Conservation (phyloP, 2,113 vertebrate species). For the Columba livia region DNA sequence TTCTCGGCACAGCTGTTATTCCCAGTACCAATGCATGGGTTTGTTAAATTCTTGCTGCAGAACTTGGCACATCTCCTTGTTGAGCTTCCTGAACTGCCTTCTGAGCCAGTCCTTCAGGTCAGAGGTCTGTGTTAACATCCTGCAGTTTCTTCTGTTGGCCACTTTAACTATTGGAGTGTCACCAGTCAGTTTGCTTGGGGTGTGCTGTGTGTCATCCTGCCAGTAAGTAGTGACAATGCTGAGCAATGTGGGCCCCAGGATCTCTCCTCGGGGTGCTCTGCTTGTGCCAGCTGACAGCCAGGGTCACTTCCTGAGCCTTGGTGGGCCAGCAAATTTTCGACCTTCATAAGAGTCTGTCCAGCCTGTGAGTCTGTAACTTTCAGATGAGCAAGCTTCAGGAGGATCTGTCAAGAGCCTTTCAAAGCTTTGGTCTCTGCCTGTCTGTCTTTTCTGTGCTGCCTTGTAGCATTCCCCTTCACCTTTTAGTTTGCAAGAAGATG, state of each 20-base stretch:
- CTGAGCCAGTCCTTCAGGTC: neutral
- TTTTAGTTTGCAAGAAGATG: neutral
- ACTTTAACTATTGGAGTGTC: neutral
- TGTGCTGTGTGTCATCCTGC: neutral
- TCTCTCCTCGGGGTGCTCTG: neutral
- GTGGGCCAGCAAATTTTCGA: neutral
- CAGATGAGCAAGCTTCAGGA: neutral
- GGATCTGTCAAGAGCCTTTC: neutral
- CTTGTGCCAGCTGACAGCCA: neutral
- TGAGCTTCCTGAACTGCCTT: neutral
- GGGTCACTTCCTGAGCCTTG: neutral
- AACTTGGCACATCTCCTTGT: neutral
- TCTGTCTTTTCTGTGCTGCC: neutral
- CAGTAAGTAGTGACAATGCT: neutral
- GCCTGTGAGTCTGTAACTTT: neutral
- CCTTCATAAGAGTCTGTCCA: neutral
- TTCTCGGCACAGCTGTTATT: neutral
- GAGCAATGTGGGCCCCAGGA: neutral
- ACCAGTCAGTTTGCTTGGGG: neutral
- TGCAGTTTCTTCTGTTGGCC: neutral
- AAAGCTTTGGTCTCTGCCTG: neutral
- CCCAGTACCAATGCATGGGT: neutral
- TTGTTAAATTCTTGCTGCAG: neutral
- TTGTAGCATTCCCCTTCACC: neutral
- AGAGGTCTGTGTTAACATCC: neutral